Evolutionary conservation across 2,797 vertebrate species (phyloP).

Genomic region (Diplodus puntazzo): DNA sequence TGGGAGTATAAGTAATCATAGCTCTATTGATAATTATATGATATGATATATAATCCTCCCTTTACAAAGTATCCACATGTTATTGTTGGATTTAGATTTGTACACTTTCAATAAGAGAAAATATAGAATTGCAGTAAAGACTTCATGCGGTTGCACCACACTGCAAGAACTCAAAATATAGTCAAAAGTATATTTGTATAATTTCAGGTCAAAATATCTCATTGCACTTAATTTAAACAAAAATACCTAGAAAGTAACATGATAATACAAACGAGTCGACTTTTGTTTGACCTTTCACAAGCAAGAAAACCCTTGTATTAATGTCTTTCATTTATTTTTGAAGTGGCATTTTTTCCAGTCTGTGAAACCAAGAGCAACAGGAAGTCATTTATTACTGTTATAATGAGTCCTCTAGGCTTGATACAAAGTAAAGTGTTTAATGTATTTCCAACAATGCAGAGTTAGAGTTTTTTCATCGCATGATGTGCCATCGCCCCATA

Average conservation of each 20-base stretch:
- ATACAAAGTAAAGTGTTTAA: constrained; percentile 42
- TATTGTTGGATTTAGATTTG: not conserved
- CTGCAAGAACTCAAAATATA: no score
- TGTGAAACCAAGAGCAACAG: constrained; percentile 15
- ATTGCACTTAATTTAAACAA: no score
- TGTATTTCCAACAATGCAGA: constrained; percentile 36
- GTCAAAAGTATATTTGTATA: no score
- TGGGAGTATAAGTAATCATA: constrained; percentile 11
- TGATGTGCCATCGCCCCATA: constrained; percentile 43
- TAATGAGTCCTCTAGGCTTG: constrained; percentile 21
- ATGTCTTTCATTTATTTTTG: no score
- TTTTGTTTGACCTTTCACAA: no score
- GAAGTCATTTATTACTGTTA: constrained; percentile 28
- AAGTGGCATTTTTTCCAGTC: no score
- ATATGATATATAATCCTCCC: not conserved
- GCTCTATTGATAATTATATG: constrained; percentile 14
- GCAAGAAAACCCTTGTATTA: no score
- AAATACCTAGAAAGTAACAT: no score
- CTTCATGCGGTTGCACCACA: not conserved
- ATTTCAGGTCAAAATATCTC: no score
- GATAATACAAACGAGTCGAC: no score
- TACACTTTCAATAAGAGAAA: constrained; percentile 12
- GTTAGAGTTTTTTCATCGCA: constrained; percentile 28
- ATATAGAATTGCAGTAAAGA: not conserved
- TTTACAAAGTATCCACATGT: not conserved